Percentiles rank a stretch among this genome's conserved stretches.
These are phyloP conservation scores for Brenthis daphne DNA, from an alignment of 2,888 invertebrate species.

Conservation along the genomic window DNA sequence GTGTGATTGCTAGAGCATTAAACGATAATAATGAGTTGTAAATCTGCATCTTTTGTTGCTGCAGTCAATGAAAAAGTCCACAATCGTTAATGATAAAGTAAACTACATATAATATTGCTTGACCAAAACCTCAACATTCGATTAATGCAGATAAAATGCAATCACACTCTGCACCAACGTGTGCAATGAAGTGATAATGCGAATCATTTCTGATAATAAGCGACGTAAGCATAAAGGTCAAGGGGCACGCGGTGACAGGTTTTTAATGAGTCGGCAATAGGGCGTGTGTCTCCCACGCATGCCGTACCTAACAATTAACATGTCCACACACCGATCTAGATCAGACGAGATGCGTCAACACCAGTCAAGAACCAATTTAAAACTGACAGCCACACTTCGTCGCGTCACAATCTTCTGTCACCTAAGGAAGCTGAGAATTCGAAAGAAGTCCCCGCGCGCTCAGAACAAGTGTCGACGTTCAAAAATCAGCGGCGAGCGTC, in stretches of 20 bases:
- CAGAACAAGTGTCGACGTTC: constrained; percentile 60
- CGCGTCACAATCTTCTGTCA: constrained; percentile 64
- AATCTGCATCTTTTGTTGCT: background rate
- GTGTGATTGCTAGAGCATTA: constrained; percentile 14
- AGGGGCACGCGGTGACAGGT: constrained; percentile 37
- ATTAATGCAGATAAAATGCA: constrained; percentile 4
- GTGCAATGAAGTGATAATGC: constrained; percentile 36
- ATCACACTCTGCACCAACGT: constrained; percentile 11
- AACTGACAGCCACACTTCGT: constrained; percentile 70
- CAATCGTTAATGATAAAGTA: background rate
- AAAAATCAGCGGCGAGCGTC: constrained; percentile 57
- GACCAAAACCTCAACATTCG: constrained; percentile 4
- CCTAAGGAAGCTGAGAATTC: constrained; percentile 55
- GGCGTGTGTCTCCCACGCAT: constrained; percentile 52
- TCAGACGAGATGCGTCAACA: constrained; percentile 69
- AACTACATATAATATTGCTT: constrained; percentile 7
- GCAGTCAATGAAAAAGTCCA: constrained; percentile 5
- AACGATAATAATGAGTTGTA: constrained; percentile 9
- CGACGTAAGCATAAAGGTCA: constrained; percentile 39
- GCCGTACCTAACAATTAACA: constrained; percentile 69
- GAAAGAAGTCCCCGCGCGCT: constrained; percentile 49
- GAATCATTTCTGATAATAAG: constrained; percentile 17
- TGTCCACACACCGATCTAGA: constrained; percentile 71
- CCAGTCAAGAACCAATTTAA: constrained; percentile 70
- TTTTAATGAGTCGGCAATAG: constrained; percentile 37